phyloP scores from a whole-genome alignment of 2,888 invertebrate genomes.

The Drosophila borborema region DNA sequence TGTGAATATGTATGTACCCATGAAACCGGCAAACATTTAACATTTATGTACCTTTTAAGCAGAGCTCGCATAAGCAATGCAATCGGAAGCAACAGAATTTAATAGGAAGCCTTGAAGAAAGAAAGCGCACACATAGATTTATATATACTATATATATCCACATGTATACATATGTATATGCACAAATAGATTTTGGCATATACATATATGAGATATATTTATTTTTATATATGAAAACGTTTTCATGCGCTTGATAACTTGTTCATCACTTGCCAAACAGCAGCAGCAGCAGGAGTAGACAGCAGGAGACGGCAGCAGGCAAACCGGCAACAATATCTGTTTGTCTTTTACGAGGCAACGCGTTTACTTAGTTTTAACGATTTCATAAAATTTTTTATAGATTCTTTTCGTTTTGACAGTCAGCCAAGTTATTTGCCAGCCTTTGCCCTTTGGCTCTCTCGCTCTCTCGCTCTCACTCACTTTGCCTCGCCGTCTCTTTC shows the following conservation, averaged over 20 bases:
- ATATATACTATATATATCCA: neutral
- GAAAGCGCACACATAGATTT: neutral
- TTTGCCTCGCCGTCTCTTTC: neutral
- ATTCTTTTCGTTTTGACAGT: conserved; percentile 39
- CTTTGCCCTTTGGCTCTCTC: neutral
- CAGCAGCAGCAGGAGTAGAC: neutral
- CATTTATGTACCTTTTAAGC: neutral
- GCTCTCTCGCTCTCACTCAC: neutral
- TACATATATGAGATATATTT: neutral
- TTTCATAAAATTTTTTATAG: conserved; percentile 54
- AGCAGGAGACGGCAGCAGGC: neutral
- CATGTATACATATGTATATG: neutral
- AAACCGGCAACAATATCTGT: conserved; percentile 35
- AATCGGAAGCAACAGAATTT: neutral
- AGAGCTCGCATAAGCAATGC: neutral
- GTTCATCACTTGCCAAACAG: conserved; percentile 27
- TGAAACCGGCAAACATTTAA: too few relatives aligned
- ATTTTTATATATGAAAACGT: neutral
- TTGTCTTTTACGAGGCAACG: conserved; percentile 39
- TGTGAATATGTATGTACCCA: too few relatives aligned
- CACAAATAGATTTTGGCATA: neutral
- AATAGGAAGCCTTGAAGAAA: neutral
- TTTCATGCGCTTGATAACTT: conserved; percentile 33
- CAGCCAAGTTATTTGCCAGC: conserved; percentile 29
- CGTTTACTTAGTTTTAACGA: conserved; percentile 55